Conservation (phyloP, 2,888 invertebrate genomes). For the Toxonevra muliebris region DNA sequence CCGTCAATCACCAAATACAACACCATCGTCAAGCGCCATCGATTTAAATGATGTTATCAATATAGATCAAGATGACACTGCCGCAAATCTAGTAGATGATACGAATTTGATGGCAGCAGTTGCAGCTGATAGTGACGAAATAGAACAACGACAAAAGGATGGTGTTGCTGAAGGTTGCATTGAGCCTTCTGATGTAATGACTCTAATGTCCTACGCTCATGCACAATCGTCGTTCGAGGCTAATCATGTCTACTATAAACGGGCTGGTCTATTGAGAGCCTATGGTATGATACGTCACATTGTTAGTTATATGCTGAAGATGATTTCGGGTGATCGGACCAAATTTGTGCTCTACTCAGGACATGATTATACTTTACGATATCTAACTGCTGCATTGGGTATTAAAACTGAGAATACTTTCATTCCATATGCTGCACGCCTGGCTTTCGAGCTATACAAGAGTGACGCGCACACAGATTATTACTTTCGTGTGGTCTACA, state of each 20-base stretch:
- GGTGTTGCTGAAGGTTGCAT: conserved; percentile 67
- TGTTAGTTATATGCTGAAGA: conserved; percentile 81
- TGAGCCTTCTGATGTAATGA: conserved; percentile 77
- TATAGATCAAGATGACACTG: conserved; percentile 63
- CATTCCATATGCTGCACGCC: conserved; percentile 86
- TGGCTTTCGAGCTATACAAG: conserved; percentile 88
- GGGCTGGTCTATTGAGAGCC: conserved; percentile 76
- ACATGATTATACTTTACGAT: conserved; percentile 90
- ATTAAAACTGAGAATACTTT: conserved; percentile 68
- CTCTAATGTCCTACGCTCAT: conserved; percentile 83
- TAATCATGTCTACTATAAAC: conserved; percentile 69
- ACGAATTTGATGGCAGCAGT: conserved; percentile 7
- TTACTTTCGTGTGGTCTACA: conserved; percentile 84
- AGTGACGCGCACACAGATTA: conserved; percentile 73
- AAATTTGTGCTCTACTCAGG: conserved; percentile 87
- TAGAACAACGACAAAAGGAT: conserved; percentile 42
- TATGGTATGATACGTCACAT: conserved; percentile 87
- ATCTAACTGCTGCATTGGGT: conserved; percentile 83
- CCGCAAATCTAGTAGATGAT: conserved; percentile 35
- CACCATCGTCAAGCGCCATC: conserved; percentile 47
- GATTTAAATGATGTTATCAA: conserved; percentile 64
- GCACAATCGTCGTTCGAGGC: conserved; percentile 78
- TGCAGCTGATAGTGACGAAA: conserved; percentile 58
- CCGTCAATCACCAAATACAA: conserved; percentile 48
- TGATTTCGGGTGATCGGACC: conserved; percentile 79